Conservation (phyloP, 2,113 vertebrate species). For the Oryzias melastigma region DNA sequence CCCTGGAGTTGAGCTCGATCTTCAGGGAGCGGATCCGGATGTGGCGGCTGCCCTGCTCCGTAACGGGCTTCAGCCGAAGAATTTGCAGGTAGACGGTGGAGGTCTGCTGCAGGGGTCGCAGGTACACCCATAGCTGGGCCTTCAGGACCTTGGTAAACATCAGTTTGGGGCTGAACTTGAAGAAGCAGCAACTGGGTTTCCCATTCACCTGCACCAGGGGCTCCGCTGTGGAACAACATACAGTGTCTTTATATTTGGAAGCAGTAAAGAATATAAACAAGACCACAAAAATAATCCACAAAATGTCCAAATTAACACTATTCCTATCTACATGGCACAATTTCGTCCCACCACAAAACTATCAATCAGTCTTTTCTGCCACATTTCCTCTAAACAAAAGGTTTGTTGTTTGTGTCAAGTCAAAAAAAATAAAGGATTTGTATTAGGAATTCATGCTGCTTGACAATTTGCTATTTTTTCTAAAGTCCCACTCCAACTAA, state of each 20-base stretch:
- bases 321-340: neutral
- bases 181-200: constrained; percentile 94
- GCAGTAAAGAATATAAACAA: neutral
- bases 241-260: constrained; percentile 12
- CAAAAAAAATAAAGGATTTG: no score
- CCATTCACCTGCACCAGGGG: constrained; percentile 93
- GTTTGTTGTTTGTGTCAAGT: no score
- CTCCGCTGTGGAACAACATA: constrained; percentile 82
- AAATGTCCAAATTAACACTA: neutral
- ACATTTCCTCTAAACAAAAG: no score
- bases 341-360: no score
- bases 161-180: constrained; percentile 98
- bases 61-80: constrained; percentile 92
- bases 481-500: no score
- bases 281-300: neutral
- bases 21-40: constrained; percentile 97
- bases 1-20: constrained; percentile 91
- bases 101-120: constrained; percentile 90
- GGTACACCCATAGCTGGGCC: constrained; percentile 97
- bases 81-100: constrained; percentile 97
- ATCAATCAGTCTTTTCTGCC: no score
- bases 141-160: constrained; percentile 99
- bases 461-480: no score
- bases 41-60: constrained; percentile 91
- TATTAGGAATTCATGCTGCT: no score